Conservation (phyloP, 2,113 vertebrate genomes). For the Lates calcarifer region DNA sequence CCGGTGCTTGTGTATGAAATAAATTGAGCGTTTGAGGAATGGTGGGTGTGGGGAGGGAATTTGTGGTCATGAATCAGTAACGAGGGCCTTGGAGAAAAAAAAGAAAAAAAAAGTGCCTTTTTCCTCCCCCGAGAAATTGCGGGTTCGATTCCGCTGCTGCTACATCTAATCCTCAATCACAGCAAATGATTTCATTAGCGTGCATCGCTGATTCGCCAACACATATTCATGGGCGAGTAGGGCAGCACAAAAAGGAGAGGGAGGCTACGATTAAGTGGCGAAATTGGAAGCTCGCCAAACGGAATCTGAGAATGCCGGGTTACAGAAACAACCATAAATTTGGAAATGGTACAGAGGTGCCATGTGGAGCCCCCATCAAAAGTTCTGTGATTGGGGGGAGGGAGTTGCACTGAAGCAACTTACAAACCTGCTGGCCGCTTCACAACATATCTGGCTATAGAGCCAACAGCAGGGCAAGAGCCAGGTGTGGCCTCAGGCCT, state of each 20-base stretch:
- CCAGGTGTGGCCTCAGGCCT: conserved; percentile 12
- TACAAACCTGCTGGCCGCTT: conserved; percentile 42
- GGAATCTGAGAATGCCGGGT: conserved; percentile 46
- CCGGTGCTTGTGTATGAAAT: conserved; percentile 29
- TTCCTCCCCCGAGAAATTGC: conserved; percentile 51
- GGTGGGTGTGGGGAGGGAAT: conserved; percentile 8
- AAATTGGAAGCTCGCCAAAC: conserved; percentile 66
- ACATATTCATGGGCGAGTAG: conserved; percentile 59
- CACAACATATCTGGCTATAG: conserved; percentile 24
- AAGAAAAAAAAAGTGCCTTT: background rate
- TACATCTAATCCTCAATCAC: conserved; percentile 81
- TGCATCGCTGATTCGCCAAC: conserved; percentile 68
- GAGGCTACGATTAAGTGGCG: conserved; percentile 59
- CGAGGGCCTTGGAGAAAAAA: conserved; percentile 25
- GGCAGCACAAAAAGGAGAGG: conserved; percentile 54
- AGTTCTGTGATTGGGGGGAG: background rate
- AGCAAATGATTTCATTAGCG: conserved; percentile 74
- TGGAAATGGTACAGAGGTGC: conserved; percentile 40
- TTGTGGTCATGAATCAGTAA: conserved; percentile 67
- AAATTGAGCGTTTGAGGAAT: conserved; percentile 44
- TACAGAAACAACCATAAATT: conserved; percentile 49
- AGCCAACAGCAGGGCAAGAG: background rate
- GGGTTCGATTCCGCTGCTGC: conserved; percentile 68
- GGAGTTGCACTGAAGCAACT: background rate
- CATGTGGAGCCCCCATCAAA: conserved; percentile 49